Evolutionary conservation across 1,140 invertebrate genomes (phyloP).

Genomic region (Pseudomyrmex flavicornis): DNA sequence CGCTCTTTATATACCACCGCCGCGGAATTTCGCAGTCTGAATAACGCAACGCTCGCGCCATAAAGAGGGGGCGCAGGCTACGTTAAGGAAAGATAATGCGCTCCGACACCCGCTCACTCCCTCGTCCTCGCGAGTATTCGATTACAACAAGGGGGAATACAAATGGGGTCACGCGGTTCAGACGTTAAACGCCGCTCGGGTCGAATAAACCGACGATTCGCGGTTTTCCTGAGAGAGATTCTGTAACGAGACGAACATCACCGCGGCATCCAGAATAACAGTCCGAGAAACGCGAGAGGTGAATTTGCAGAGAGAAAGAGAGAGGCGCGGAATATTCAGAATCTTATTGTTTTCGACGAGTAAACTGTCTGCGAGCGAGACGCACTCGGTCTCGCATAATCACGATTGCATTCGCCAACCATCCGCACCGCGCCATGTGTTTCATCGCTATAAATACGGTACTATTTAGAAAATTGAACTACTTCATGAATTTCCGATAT

Average conservation of each 20-base stretch:
- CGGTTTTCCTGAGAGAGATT: slow-evolving; percentile 48
- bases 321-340: slow-evolving; percentile 27
- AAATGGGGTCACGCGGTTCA: slow-evolving; percentile 48
- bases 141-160: slow-evolving; percentile 59
- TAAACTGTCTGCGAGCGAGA: slow-evolving; percentile 63
- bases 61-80: slow-evolving; percentile 66
- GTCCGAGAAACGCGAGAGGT: background rate
- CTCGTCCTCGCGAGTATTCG: slow-evolving; percentile 45
- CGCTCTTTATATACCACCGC: slow-evolving; percentile 60
- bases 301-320: slow-evolving; percentile 24
- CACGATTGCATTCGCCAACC: slow-evolving; percentile 8
- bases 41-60: slow-evolving; percentile 71
- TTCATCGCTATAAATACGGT: slow-evolving; percentile 4
- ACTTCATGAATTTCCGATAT: slow-evolving; percentile 21
- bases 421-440: background rate
- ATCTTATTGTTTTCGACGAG: slow-evolving; percentile 45
- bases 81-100: background rate
- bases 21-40: slow-evolving; percentile 64
- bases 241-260: slow-evolving; percentile 24
- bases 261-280: background rate
- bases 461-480: slow-evolving; percentile 42
- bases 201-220: slow-evolving; percentile 50
- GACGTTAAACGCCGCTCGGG: slow-evolving; percentile 48
- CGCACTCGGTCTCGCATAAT: slow-evolving; percentile 39
- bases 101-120: slow-evolving; percentile 61